These are phyloP conservation scores for Scatophagus argus DNA, from an alignment of 2,113 vertebrate genomes.

Conservation along the genomic window DNA sequence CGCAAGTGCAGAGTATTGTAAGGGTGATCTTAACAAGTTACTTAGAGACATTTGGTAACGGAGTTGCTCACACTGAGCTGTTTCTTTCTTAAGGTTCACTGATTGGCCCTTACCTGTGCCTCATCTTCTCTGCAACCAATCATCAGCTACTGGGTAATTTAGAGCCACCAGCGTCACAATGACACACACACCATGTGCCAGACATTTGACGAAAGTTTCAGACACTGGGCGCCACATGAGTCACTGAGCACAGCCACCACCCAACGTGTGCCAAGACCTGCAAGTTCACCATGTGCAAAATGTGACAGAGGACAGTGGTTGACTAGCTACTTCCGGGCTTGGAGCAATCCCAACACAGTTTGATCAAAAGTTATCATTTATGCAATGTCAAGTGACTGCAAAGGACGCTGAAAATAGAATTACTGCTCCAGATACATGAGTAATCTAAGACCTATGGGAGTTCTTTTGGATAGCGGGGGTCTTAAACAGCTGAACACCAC, in stretches of 20 bases:
- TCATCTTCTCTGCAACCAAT: conserved; percentile 74
- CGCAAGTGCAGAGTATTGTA: conserved; percentile 75
- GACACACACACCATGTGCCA: conserved; percentile 84
- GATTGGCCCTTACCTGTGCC: conserved; percentile 78
- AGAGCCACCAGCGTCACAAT: conserved; percentile 81
- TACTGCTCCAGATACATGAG: neutral
- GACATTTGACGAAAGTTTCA: conserved; percentile 83
- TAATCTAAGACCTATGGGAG: neutral
- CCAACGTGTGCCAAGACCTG: conserved; percentile 77
- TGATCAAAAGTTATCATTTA: conserved; percentile 50
- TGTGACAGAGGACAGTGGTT: conserved; percentile 78
- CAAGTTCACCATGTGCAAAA: conserved; percentile 81
- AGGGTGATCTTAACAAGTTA: conserved; percentile 74
- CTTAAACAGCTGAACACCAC: conserved; percentile 4
- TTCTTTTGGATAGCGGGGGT: neutral
- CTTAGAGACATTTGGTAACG: conserved; percentile 63
- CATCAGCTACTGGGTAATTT: conserved; percentile 65
- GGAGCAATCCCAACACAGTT: conserved; percentile 50
- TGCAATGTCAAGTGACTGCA: conserved; percentile 32
- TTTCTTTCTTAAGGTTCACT: conserved; percentile 51
- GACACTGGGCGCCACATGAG: conserved; percentile 80
- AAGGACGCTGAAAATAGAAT: conserved; percentile 14
- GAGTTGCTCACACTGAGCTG: conserved; percentile 72
- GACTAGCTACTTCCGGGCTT: conserved; percentile 71
- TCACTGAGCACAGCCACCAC: conserved; percentile 81